Percentiles rank a stretch among this genome's conserved stretches.
phyloP scores from a whole-genome alignment of 2,888 invertebrate genomes.

The Taphrorychus bicolor region DNA sequence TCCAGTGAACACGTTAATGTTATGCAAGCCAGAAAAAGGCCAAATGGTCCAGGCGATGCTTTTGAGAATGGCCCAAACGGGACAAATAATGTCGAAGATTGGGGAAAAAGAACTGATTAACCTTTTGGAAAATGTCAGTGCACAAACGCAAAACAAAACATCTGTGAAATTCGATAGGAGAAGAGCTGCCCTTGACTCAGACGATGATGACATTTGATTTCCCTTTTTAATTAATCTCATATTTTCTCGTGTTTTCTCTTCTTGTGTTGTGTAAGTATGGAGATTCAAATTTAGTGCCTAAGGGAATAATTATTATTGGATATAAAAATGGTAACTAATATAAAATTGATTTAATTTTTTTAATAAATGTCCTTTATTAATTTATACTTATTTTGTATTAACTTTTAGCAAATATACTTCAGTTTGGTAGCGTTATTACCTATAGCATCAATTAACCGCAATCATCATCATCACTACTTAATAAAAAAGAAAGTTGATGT shows the following conservation, averaged over 20 bases:
- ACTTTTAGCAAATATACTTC: too few relatives aligned
- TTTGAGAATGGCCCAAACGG: conserved; percentile 90
- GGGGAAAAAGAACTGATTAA: conserved; percentile 86
- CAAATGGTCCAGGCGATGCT: conserved; percentile 94
- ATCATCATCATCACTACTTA: background rate
- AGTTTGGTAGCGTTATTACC: too few relatives aligned
- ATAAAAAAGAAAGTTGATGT: background rate
- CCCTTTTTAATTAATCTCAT: too few relatives aligned
- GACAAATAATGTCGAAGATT: conserved; percentile 85
- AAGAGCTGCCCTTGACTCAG: conserved; percentile 86
- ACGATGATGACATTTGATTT: conserved; percentile 69
- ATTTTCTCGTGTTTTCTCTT: background rate
- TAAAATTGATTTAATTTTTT: background rate
- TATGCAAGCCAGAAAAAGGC: conserved; percentile 97
- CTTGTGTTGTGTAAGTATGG: background rate
- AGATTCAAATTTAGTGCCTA: background rate
- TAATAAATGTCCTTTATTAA: too few relatives aligned
- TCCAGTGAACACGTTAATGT: conserved; percentile 89
- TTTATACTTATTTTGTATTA: too few relatives aligned
- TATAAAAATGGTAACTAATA: too few relatives aligned
- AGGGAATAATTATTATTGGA: too few relatives aligned
- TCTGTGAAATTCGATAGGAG: conserved; percentile 92
- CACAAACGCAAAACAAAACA: conserved; percentile 75
- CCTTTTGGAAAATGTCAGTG: conserved; percentile 85
- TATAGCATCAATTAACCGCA: too few relatives aligned